Evolutionary conservation across 2,888 invertebrate species (phyloP), one percentile per base, ranked within the genome.

Genomic region (Leptopterna dolabrata): DNA sequence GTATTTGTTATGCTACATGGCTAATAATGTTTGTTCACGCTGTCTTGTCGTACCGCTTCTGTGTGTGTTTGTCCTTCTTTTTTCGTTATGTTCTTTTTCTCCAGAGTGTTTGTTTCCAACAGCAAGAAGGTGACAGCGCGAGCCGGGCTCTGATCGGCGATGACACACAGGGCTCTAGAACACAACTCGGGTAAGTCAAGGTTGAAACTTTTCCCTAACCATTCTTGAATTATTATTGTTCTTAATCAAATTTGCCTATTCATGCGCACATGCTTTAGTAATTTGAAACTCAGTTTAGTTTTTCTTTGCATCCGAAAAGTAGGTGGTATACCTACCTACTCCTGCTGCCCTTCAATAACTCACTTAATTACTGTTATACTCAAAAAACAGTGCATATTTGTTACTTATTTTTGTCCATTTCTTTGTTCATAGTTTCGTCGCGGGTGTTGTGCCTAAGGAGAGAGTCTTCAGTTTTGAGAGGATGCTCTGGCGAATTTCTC

Each of bases 401-500:
- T n/a, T n/a, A n/a, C n/a, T n/a, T n/a, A n/a, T 55, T 55, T 63
- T 1, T 24, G 11, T 63, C 1, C 7, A 63, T 27, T 63, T 55
- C 2, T 16, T 1, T 19, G 55, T 13, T 27, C 24, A 63, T 36
- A 36, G 97, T 90, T 98, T 98, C 92, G 96, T 98, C 16, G 97
- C 97, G 45, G 98, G 98, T n/a, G 97, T 98, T 41, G 96, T 98
- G 88, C 95, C 96, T 90, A 93, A 97, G 63, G 97, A 98, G 92
- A 93, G 97, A 88, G 88, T 89, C n/a, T 88, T 88, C 73, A 96
- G 96, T 78, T 98, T 98, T 92, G 98, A 98, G 91, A 93, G 97
- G 85, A 97, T 98, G 95, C 92, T 98, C 90, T 98, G 98, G 98
- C 94, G 98, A 90, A 97, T 97, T 89, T 97, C 97, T 27, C 94